Base-by-base conservation (phyloP, 2,888 invertebrate genomes). In the Cylindroiulus punctatus region DNA sequence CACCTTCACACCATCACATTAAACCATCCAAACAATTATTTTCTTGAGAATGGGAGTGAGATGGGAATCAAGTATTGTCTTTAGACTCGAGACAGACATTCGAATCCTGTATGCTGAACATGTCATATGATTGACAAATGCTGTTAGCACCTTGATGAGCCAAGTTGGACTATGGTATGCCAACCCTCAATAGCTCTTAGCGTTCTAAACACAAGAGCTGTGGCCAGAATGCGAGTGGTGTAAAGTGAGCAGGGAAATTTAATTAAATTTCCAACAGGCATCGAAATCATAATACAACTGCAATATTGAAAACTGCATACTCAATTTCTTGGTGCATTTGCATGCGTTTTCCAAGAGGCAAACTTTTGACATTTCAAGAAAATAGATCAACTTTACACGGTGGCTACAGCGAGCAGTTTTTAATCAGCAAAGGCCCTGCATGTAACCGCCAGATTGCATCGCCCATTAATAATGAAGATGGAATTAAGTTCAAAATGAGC, bases 181-280 rank as follows among this genome's bases (percentile, higher is more conserved):
- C 30, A 76, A 0, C 36, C 65, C 65, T 10, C n/a, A n/a, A 14
- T 14, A 76, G 14, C 30, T 4, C 26, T 2, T 30, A 76, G 17
- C 76, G 5, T 14, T 4, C 8, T n/a, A 65, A 76, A 30, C 30
- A 76, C 30, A 14, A 12, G 76, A 30, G 30, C 12, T 26, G 44
- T 44, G 14, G 44, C 12, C 44, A 44, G 44, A 10, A 8, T 5
- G 44, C 44, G 12, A 44, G 12, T 32, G 30, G 14, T 32, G 26
- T 14, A 30, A 32, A n/a, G 5, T 12, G 17, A 30, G 14, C 26
- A 30, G 30, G 76, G 30, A 76, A 76, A 76, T 76, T 76, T 76
- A 76, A 76, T 76, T 76, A 30, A 76, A 76, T 76, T 76, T 14
- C 30, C 17, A 76, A 76, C 76, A 76, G 30, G 14, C 10, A 76